Base-by-base conservation (phyloP, 2,888 invertebrate species). In the Chymomyza caudatula region DNA sequence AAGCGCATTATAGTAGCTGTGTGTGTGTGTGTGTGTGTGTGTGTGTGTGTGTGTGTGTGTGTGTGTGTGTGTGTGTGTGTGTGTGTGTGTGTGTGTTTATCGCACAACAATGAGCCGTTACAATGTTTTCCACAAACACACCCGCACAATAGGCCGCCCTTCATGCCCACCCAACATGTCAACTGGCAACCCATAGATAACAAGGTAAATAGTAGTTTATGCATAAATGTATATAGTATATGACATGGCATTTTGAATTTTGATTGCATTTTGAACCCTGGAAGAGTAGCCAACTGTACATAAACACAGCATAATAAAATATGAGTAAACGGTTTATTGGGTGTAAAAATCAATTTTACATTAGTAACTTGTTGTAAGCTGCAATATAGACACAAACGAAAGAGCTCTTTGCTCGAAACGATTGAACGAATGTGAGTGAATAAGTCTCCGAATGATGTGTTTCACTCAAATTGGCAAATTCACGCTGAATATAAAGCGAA, bases 251-350 rank as follows among this genome's bases (percentile, higher is more conserved):
- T 37, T 37, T 37, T 76, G 69, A 81, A 71, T 72, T 84, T 80
- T 78, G 84, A 81, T 84, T 80, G 73, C 73, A 79, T 79, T 78
- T 65, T 15, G 29, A 37, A 37, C 29, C 11, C 11, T 29, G 11
- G n/a, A n/a, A n/a, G n/a, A n/a, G n/a, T n/a, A n/a, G n/a, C n/a
- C n/a, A n/a, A n/a, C n/a, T n/a, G n/a, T n/a, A n/a, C n/a, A n/a
- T n/a, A n/a, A n/a, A n/a, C 11, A 37, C 11, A 2, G 11, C 8
- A 11, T 1, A 37, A 37, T 11, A 37, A 11, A 13, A 13, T 37
- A n/a, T n/a, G n/a, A n/a, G n/a, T n/a, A n/a, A n/a, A n/a, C n/a
- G n/a, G n/a, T n/a, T n/a, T n/a, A n/a, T n/a, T n/a, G n/a, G n/a
- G n/a, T n/a, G n/a, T n/a, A n/a, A n/a, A n/a, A n/a, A n/a, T n/a